Percentiles rank a stretch among this genome's conserved stretches.
Conservation (phyloP, 2,113 vertebrate genomes). For the Zosterops borbonicus region DNA sequence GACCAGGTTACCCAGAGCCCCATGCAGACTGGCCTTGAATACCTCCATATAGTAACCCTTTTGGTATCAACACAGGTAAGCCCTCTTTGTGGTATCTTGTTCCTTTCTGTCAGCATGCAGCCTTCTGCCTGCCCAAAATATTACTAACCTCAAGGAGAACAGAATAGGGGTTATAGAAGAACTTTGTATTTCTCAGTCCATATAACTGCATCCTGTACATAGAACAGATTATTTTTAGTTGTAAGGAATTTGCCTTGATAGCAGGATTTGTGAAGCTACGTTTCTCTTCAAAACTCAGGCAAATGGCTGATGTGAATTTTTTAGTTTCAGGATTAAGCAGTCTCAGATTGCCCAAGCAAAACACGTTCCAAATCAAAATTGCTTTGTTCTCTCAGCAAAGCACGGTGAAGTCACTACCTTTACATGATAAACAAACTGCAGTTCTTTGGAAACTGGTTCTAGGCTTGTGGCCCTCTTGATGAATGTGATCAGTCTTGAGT, state of each 20-base stretch:
- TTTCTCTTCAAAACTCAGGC: not conserved
- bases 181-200: not conserved
- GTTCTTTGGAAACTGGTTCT: not conserved
- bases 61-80: not conserved
- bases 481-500: not conserved
- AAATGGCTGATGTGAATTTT: not conserved
- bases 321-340: not conserved
- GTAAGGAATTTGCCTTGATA: not conserved
- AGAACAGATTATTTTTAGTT: not conserved
- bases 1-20: not conserved
- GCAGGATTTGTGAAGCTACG: not conserved
- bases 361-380: not conserved
- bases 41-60: not conserved
- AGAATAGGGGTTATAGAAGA: not conserved
- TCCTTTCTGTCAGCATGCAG: not conserved
- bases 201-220: not conserved
- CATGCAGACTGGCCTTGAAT: not conserved
- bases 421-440: not conserved
- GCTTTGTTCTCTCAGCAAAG: not conserved
- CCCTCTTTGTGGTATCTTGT: not conserved
- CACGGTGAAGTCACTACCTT: not conserved
- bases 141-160: not conserved
- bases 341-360: not conserved
- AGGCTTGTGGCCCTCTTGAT: not conserved
- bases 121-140: not conserved